Evolutionary conservation across 1,140 invertebrate genomes (phyloP).

Genomic region (Drosophila prosaltans): DNA sequence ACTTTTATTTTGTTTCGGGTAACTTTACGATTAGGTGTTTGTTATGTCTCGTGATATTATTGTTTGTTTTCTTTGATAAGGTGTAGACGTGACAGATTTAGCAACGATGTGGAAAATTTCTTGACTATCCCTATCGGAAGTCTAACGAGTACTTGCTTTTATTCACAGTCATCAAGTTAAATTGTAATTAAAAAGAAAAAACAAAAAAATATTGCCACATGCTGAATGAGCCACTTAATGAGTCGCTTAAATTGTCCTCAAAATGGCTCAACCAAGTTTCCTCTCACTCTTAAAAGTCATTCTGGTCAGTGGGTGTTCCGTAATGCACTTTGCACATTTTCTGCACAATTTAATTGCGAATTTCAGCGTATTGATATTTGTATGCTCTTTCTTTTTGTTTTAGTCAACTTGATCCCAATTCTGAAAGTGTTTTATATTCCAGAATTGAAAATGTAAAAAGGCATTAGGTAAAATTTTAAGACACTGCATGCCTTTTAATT

Average conservation of each 20-base stretch:
- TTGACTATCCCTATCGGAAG: background rate
- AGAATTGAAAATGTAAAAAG: too few species aligned
- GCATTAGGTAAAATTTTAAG: too few species aligned
- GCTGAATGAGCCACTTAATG: conserved; percentile 38
- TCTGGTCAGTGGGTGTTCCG: conserved; percentile 12
- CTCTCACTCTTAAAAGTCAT: background rate
- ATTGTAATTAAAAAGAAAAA: conserved; percentile 1
- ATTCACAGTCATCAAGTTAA: background rate
- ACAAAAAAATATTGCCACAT: background rate
- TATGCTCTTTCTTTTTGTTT: background rate
- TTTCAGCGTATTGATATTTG: background rate
- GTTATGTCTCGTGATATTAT: too few species aligned
- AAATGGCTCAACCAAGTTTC: conserved; percentile 23
- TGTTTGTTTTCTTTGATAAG: background rate
- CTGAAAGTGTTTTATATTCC: too few species aligned
- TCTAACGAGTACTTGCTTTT: background rate
- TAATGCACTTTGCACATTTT: conserved; percentile 14
- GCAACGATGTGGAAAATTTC: background rate
- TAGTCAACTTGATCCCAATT: too few species aligned
- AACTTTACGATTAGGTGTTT: too few species aligned
- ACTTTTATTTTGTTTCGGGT: too few species aligned
- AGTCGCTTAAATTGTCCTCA: conserved; percentile 40
- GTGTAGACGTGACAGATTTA: background rate
- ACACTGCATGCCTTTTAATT: too few species aligned
- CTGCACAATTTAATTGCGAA: background rate